Evolutionary conservation across 2,113 vertebrate genomes (phyloP), one percentile per base, ranked within the genome.

Genomic region (Gymnarchus niloticus): DNA sequence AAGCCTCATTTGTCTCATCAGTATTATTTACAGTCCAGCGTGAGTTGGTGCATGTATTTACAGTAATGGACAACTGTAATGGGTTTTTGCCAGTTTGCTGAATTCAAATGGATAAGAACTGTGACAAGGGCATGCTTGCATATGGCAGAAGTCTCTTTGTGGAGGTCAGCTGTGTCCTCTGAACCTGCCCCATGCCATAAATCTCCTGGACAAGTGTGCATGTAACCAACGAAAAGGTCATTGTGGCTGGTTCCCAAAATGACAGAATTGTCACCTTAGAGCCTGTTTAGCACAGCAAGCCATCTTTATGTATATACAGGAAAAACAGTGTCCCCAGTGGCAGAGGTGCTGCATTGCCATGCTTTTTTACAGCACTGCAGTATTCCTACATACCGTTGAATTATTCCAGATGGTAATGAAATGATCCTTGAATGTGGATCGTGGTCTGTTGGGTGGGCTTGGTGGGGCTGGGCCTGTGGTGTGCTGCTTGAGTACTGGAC

Each of bases 401-500:
- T 21, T 37, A 10, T 28, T 82, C 48, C 12, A 82, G 48, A 54
- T n/a, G 3, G 28, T 33, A 57, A 59, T 59, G 59, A 83, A 59
- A 59, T 57, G 54, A 52, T 54, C 21, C 37, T 44, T 21, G 3
- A 21, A 25, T 25, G 51, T 59, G 56, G 6, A 83, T 83, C 23
- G 81, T 83, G 87, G 90, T 92, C 91, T 21, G 2, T 78, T 49
- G 37, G 46, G 37, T 21, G 76, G 37, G 76, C 78, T 82, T 81
- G 46, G 87, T 86, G 51, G 19, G 82, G 17, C 44, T 82, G 49
- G 49, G 2, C n/a, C 25, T 23, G 49, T n/a, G 56, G 49, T 89
- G 85, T 87, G 87, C 86, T 86, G 1, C 7, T 57, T 89, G 69
- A 87, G 90, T 91, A 87, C 87, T 83, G 9, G 56, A 80, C 25